Base-by-base conservation (phyloP, 2,888 invertebrate species). In the Falcaria lacertinaria region DNA sequence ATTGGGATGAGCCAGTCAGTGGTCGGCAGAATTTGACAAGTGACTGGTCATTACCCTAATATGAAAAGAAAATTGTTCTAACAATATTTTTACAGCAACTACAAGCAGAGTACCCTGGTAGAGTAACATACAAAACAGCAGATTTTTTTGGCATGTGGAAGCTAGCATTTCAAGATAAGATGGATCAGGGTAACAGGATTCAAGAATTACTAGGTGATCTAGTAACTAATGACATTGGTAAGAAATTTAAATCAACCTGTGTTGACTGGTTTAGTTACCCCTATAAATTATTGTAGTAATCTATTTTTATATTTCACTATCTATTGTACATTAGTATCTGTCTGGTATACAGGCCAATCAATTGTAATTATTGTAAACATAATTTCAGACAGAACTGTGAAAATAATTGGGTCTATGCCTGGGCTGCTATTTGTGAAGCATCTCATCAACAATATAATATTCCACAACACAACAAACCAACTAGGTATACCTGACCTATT, bases 401-500 rank as follows among this genome's bases (percentile, higher is more conserved):
- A 90, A 50, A 85, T 94, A 56, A 84, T 94, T 52, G 91, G 93
- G 13, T 71, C 92, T 0, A 83, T 92, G 80, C 86, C 91, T 1
- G 87, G 89, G 5, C 65, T 86, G 17, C 69, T 72, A 1, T 93
- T 94, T 72, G 83, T 94, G n/a, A 91, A 85, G 56, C 90, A 92
- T 72, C 63, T 95, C 43, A 88, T 94, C 25, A 83, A 86, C 54
- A 91, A 90, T 16, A 77, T 93, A 41, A 75, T 93, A 4, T 91
- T 92, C 57, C 91, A 93, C 74, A 89, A 83, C 43, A 83, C 88
- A 41, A 72, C 92, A 3, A 80, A 89, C 45, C 81, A 84, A 19
- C 72, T 89, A 47, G 95, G 94, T 32, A 89, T 92, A 51, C 84
- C 91, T 17, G 91, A 92, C 58, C 80, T 94, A 46, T 94, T 91